A percentile compares a stretch with the other conserved stretches of the same genome.
Conservation (phyloP, 2,797 vertebrate species). For the Sphaeramia orbicularis region DNA sequence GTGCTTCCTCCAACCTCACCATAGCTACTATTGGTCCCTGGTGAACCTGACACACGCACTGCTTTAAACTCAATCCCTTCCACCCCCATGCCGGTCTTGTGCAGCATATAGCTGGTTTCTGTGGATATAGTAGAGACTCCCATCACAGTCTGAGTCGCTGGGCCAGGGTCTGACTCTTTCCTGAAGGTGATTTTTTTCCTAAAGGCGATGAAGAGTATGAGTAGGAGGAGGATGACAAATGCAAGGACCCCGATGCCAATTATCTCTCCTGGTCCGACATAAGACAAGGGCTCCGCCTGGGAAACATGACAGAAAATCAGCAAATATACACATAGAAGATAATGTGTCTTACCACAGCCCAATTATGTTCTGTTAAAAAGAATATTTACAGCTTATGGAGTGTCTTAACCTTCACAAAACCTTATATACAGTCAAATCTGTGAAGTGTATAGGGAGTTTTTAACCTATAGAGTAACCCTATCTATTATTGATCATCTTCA, state of each 20-base stretch:
- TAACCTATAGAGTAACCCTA: background rate
- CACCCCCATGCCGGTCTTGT: slow-evolving; percentile 70
- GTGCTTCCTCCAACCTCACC: slow-evolving; percentile 63
- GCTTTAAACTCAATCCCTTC: slow-evolving; percentile 84
- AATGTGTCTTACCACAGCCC: background rate
- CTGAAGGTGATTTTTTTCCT: slow-evolving; percentile 92
- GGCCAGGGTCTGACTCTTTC: slow-evolving; percentile 88
- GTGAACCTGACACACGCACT: slow-evolving; percentile 67
- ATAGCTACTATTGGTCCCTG: slow-evolving; percentile 59
- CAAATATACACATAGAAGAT: background rate
- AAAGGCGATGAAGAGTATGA: slow-evolving; percentile 90
- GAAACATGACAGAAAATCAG: slow-evolving; percentile 37
- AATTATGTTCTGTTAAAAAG: no score
- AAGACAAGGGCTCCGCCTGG: slow-evolving; percentile 91
- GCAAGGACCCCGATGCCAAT: slow-evolving; percentile 94
- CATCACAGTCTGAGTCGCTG: slow-evolving; percentile 84
- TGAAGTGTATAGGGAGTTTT: no score
- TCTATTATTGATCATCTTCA: slow-evolving; percentile 3
- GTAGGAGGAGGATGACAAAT: slow-evolving; percentile 90
- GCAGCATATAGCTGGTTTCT: slow-evolving; percentile 86
- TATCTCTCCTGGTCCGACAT: slow-evolving; percentile 94
- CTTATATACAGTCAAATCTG: no score
- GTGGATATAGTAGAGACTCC: slow-evolving; percentile 90
- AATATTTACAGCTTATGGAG: no score
- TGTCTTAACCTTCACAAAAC: no score